A percentile compares a stretch with the other conserved stretches of the same genome.
These are phyloP conservation scores for Himantopus leucocephalus DNA, from an alignment of 2,113 vertebrate genomes.

Conservation along the genomic window DNA sequence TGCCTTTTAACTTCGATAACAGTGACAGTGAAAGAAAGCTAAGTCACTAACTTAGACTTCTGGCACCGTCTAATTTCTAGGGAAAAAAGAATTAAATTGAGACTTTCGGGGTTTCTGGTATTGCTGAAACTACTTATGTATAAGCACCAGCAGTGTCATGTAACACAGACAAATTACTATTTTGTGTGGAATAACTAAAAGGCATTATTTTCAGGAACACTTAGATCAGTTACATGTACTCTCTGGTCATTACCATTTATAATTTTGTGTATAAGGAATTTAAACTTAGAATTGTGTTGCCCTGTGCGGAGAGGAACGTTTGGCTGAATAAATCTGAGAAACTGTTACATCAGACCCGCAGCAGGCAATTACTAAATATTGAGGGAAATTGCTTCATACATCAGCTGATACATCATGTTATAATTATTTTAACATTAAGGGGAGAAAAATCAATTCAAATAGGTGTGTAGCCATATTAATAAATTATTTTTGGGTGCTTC, in stretches of 20 bases:
- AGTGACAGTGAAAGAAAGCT: not conserved
- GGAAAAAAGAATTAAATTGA: not conserved
- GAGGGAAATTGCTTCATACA: constrained; percentile 8
- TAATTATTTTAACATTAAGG: not conserved
- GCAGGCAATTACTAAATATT: not conserved
- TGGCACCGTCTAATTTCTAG: not conserved
- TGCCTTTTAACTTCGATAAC: not conserved
- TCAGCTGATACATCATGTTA: not conserved
- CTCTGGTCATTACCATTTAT: not conserved
- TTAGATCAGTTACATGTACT: not conserved
- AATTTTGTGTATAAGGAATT: not conserved
- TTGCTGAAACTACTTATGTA: not conserved
- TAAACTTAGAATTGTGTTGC: not conserved
- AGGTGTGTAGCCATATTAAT: not conserved
- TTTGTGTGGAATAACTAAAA: not conserved
- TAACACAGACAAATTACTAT: not conserved
- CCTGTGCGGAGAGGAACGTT: not conserved
- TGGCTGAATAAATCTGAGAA: not conserved
- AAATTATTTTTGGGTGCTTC: not conserved
- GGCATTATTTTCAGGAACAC: not conserved
- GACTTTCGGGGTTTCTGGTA: not conserved
- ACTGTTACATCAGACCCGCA: not conserved
- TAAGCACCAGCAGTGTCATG: not conserved
- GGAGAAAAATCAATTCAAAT: not conserved
- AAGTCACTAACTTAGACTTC: not conserved